A percentile compares a stretch with the other conserved stretches of the same genome.
phyloP scores from a whole-genome alignment of 2,888 invertebrate species.

The Nymphalis polychloros region DNA sequence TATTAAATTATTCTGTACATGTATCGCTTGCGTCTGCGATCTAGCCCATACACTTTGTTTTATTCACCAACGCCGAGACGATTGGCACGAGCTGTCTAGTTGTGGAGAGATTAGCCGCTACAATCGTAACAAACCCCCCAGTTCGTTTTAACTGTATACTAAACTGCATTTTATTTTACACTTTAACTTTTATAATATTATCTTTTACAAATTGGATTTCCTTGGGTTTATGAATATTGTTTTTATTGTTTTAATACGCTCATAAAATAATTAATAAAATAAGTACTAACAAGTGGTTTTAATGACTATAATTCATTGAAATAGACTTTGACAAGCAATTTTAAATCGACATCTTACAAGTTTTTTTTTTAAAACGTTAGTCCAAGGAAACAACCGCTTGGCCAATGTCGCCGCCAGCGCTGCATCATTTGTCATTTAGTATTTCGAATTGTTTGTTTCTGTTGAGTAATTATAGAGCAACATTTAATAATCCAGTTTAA shows the following conservation, averaged over 20 bases:
- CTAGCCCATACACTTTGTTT: not conserved
- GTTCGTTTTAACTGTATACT: not conserved
- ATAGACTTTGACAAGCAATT: no score
- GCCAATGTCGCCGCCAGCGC: no score
- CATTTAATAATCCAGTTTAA: constrained; percentile 8
- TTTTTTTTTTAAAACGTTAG: no score
- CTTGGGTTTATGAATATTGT: no score
- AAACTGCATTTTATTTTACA: not conserved
- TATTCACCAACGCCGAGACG: not conserved
- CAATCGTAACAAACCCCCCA: not conserved
- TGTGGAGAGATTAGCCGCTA: not conserved
- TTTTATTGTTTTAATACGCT: no score
- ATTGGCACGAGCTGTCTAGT: not conserved
- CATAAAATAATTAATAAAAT: no score
- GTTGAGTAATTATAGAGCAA: not conserved
- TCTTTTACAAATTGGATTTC: not conserved
- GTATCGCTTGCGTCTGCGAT: not conserved
- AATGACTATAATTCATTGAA: no score
- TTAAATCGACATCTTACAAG: no score
- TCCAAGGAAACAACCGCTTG: no score
- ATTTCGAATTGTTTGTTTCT: not conserved
- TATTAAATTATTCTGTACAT: no score
- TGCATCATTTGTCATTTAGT: no score
- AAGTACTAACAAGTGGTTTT: no score
- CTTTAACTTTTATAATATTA: not conserved